phyloP scores from a whole-genome alignment of 2,113 vertebrate species.

The Emydocephalus ijimae region DNA sequence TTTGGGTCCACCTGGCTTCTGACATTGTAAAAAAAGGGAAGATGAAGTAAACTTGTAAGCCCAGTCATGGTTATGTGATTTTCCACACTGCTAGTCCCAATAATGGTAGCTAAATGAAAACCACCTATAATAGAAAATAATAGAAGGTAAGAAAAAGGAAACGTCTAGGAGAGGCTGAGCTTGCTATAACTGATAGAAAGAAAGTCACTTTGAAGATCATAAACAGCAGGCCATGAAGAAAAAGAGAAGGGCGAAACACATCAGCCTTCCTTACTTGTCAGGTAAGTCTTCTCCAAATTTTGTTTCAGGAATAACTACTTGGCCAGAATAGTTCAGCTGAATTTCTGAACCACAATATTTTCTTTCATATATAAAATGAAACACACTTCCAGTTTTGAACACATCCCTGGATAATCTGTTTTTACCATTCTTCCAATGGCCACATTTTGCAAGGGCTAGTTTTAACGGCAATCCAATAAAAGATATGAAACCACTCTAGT shows the following conservation, averaged over 20 bases:
- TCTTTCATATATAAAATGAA: not conserved
- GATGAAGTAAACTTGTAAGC: not conserved
- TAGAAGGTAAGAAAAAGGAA: not conserved
- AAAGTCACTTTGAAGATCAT: not conserved
- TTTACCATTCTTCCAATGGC: not conserved
- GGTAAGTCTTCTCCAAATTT: not conserved
- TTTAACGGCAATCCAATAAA: not conserved
- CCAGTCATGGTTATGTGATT: not conserved
- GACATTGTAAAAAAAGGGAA: not conserved
- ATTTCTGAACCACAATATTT: not conserved
- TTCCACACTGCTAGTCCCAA: not conserved
- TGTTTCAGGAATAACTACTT: not conserved
- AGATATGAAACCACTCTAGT: not conserved
- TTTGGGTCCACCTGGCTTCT: not conserved
- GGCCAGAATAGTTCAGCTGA: not conserved
- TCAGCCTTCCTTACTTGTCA: not conserved
- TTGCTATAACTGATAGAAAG: not conserved
- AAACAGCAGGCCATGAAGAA: not conserved
- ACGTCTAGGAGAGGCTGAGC: not conserved
- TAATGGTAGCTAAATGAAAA: not conserved
- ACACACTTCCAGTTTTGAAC: not conserved
- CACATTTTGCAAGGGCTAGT: not conserved
- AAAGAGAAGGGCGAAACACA: not conserved
- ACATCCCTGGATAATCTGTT: not conserved
- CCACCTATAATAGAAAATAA: not conserved